Evolutionary conservation across 1,140 invertebrate species (phyloP), one percentile per base, ranked within the genome.

Genomic region (Leptoteleia sp.): DNA sequence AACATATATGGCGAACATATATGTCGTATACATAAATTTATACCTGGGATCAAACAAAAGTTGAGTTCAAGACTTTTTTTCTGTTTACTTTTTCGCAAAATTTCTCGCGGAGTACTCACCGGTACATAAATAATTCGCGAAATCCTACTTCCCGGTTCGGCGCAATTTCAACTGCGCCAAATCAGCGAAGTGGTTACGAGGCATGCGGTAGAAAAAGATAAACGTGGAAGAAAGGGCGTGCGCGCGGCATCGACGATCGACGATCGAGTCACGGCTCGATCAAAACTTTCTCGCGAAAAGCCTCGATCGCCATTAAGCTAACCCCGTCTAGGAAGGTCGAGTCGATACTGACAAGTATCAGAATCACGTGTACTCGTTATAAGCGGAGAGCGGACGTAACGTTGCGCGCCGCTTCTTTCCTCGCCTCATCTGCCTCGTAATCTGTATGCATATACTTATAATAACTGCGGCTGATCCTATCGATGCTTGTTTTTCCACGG

Each of bases 281-380:
- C 82, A 25, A 81, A 83, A 83, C 81, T 83, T 83, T 80, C 82
- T 73, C 79, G 77, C 70, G 67, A 65, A 68, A 65, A 79, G 42
- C 22, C 31, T 68, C 31, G 79, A 79, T 76, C 68, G 76, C 68
- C 70, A 71, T 80, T 78, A 76, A 37, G 61, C 54, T 64, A 75
- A 79, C 67, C 79, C 64, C 55, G 35, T 71, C 76, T 72, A 65
- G 61, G 61, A 62, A 81, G 76, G 57, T 48, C 76, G 55, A 67
- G 59, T 75, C 79, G 67, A 76, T 81, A 79, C 75, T 80, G 81
- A 79, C 79, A 81, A 82, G 78, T 80, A 72, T 81, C 75, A 47
- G 50, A 67, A 76, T 81, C 76, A 81, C 76, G 79, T 76, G 67
- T 76, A 76, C 67, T 76, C 76, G 79, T 79, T 72, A 81, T 62